Conservation (phyloP, 2,113 vertebrate species). For the Gymnogyps californianus region DNA sequence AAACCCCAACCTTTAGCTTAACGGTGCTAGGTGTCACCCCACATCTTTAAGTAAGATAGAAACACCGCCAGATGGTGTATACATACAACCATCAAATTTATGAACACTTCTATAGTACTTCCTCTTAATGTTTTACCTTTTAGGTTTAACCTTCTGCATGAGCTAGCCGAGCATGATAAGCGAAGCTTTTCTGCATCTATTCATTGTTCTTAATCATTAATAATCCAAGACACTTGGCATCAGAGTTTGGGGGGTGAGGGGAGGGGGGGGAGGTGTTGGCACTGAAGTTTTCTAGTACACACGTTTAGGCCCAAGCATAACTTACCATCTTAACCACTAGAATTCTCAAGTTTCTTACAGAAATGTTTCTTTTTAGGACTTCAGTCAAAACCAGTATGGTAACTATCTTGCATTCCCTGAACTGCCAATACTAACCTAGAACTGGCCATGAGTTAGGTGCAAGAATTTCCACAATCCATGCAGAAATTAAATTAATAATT, state of each 20-base stretch:
- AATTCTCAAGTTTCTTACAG: neutral
- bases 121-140: neutral
- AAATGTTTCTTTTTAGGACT: neutral
- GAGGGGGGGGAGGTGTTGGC: accelerated
- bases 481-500: neutral
- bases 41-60: neutral
- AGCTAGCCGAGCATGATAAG: neutral
- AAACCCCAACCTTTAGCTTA: neutral
- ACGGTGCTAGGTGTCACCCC: neutral
- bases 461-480: neutral
- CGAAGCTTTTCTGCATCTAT: neutral
- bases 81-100: neutral
- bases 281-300: neutral
- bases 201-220: neutral
- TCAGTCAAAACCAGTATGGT: neutral
- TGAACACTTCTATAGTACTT: neutral
- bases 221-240: neutral
- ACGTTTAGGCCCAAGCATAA: neutral
- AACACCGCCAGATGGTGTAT: neutral
- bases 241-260: neutral
- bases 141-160: neutral
- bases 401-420: neutral
- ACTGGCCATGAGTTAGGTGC: neutral
- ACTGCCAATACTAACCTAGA: neutral
- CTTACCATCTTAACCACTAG: neutral